Conservation (phyloP, 2,888 invertebrate genomes). For the Seira musarum region DNA sequence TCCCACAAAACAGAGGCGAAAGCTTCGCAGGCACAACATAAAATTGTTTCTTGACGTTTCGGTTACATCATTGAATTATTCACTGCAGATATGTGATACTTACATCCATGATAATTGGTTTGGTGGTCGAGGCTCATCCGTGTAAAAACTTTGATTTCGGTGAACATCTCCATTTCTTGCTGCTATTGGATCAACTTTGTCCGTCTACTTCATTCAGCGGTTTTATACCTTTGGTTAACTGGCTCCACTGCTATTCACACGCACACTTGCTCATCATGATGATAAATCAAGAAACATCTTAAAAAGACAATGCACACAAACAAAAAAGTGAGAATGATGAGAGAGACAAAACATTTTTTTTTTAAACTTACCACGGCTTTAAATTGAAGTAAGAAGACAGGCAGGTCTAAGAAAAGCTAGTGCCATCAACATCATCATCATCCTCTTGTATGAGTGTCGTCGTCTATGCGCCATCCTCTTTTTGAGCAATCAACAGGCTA, state of each 20-base stretch:
- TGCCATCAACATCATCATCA: conserved; percentile 13
- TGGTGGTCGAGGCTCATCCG: background rate
- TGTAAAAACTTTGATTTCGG: background rate
- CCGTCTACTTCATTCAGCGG: too few relatives aligned
- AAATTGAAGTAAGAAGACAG: conserved; percentile 6
- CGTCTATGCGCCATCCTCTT: conserved; percentile 20
- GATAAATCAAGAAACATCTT: conserved; percentile 19
- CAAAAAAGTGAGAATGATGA: conserved; percentile 17
- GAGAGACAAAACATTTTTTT: conserved; percentile 1
- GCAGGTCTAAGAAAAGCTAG: too few relatives aligned
- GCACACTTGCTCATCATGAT: conserved; percentile 16
- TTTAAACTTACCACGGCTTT: background rate
- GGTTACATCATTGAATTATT: conserved; percentile 20
- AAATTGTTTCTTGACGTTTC: conserved; percentile 32
- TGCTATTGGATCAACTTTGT: too few relatives aligned
- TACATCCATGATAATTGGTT: conserved; percentile 14
- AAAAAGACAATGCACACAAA: conserved; percentile 16
- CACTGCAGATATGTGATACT: conserved; percentile 10
- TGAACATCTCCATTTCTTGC: background rate
- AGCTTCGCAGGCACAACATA: conserved; percentile 29
- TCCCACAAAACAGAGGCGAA: background rate
- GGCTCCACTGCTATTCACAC: conserved; percentile 35
- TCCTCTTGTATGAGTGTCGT: background rate
- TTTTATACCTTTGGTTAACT: conserved; percentile 29
- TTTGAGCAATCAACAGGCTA: conserved; percentile 34